Evolutionary conservation across 2,888 invertebrate genomes (phyloP).

Genomic region (Desoria tigrina): DNA sequence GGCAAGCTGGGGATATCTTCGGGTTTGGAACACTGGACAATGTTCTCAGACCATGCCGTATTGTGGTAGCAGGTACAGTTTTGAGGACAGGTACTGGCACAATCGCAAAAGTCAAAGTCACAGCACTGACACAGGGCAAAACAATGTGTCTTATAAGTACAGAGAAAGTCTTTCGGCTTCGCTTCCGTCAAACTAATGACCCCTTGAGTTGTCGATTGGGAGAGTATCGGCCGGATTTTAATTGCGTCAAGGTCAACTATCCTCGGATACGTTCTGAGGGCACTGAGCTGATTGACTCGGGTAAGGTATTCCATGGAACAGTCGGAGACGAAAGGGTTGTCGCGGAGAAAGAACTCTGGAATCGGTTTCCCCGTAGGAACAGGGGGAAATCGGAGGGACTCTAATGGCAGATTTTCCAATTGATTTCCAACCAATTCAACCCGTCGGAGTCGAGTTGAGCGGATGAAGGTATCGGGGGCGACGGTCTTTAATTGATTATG

Average conservation of each 20-base stretch:
- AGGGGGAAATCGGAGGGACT: constrained; percentile 72
- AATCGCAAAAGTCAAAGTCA: constrained; percentile 95
- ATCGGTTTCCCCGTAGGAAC: constrained; percentile 70
- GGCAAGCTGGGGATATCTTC: constrained; percentile 79
- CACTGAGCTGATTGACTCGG: constrained; percentile 79
- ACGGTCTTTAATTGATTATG: constrained; percentile 81
- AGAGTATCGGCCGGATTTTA: constrained; percentile 81
- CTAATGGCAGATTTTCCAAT: constrained; percentile 83
- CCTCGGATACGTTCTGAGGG: constrained; percentile 78
- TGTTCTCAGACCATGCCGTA: constrained; percentile 88
- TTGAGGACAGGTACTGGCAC: constrained; percentile 92
- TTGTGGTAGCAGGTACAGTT: constrained; percentile 95
- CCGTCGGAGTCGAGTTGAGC: constrained; percentile 77
- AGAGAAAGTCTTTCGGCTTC: constrained; percentile 85
- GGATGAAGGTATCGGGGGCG: constrained; percentile 80
- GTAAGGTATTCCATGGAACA: constrained; percentile 96
- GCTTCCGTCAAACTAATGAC: constrained; percentile 70
- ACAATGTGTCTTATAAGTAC: constrained; percentile 89
- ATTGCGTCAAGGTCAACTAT: constrained; percentile 87
- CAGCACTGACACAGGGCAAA: constrained; percentile 94
- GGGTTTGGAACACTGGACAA: constrained; percentile 77
- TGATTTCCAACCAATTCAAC: constrained; percentile 91
- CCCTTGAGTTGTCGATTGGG: constrained; percentile 79
- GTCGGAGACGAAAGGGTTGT: constrained; percentile 91
- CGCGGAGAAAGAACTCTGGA: constrained; percentile 88